phyloP scores from a whole-genome alignment of 2,888 invertebrate species.

The Hoplodrina blanda region DNA sequence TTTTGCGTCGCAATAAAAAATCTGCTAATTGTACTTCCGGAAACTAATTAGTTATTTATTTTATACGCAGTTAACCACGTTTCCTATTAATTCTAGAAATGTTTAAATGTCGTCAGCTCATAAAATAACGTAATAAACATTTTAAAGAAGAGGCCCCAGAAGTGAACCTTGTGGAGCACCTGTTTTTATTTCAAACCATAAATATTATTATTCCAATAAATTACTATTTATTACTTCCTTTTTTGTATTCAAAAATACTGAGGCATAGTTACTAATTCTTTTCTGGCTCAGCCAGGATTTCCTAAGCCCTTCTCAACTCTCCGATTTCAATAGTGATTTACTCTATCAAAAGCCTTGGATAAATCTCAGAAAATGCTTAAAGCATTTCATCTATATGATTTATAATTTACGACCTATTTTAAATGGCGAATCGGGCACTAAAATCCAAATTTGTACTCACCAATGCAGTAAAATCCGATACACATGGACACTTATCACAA shows the following conservation, averaged over 20 bases:
- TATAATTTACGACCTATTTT: background rate
- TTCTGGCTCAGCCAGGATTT: background rate
- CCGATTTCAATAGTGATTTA: background rate
- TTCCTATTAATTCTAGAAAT: background rate
- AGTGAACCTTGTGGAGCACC: constrained; percentile 7
- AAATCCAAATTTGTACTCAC: constrained; percentile 48
- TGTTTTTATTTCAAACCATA: background rate
- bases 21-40: background rate
- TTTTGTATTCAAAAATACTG: background rate
- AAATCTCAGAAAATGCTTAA: background rate
- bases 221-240: background rate
- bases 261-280: background rate
- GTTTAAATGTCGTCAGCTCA: background rate
- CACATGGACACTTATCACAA: constrained; percentile 59
- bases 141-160: background rate
- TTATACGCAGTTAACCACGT: background rate
- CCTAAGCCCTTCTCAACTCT: background rate
- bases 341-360: constrained; percentile 6
- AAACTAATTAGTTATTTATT: constrained; percentile 9
- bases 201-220: background rate
- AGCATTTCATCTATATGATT: background rate
- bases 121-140: background rate
- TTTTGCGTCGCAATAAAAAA: constrained; percentile 9
- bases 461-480: constrained; percentile 52
- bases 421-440: background rate